Conservation (phyloP, 1,140 invertebrate genomes). For the Macrosteles quadrilineatus region DNA sequence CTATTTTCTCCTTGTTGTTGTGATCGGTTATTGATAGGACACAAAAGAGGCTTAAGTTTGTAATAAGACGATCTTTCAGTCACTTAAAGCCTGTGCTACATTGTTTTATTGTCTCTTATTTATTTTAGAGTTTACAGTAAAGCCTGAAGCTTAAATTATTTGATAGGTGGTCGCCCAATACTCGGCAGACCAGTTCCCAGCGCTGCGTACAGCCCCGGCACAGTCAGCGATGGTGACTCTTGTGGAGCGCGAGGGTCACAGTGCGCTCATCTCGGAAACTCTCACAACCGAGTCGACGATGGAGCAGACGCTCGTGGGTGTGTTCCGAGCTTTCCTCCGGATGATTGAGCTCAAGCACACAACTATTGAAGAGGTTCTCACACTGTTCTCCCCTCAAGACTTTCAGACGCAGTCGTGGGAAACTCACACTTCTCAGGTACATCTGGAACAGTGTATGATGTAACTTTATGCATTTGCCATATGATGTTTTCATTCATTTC, state of each 20-base stretch:
- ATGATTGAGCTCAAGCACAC: conserved; percentile 79
- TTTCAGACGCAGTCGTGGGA: conserved; percentile 76
- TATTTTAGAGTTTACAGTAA: too few species aligned
- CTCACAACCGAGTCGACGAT: conserved; percentile 71
- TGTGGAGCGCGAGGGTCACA: conserved; percentile 77
- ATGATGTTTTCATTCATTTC: too few species aligned
- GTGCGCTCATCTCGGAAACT: conserved; percentile 74
- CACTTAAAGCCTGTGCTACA: too few species aligned
- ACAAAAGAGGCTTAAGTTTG: too few species aligned
- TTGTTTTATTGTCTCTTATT: too few species aligned
- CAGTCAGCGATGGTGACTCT: conserved; percentile 79
- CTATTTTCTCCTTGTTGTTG: too few species aligned
- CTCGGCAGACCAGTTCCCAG: conserved; percentile 74
- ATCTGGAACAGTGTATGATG: too few species aligned
- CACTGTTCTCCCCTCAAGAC: conserved; percentile 77
- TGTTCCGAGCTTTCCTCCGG: conserved; percentile 79
- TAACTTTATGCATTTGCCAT: too few species aligned
- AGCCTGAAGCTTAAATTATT: too few species aligned
- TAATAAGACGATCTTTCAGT: too few species aligned
- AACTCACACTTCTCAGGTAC: conserved; percentile 63
- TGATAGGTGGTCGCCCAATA: conserved; percentile 54
- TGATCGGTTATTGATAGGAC: too few species aligned
- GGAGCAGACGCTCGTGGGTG: conserved; percentile 73
- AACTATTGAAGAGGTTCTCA: conserved; percentile 79
- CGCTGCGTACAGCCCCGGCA: conserved; percentile 71